Evolutionary conservation across 2,888 invertebrate species (phyloP).

Genomic region (Drosophila multiciliata): DNA sequence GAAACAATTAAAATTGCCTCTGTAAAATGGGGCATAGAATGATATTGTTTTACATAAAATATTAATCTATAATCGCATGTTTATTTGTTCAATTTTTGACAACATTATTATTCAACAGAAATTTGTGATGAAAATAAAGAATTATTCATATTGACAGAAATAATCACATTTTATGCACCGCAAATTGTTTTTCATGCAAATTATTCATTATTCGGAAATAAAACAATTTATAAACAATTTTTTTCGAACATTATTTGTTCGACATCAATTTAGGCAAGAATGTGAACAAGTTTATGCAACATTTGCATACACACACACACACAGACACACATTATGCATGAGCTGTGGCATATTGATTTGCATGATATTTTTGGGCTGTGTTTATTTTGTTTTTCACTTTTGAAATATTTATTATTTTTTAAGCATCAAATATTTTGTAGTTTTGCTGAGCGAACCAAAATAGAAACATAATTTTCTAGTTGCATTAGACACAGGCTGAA

Average conservation of each 20-base stretch:
- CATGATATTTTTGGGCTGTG: neutral
- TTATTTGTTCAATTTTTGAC: neutral
- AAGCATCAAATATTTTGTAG: slow-evolving; percentile 2
- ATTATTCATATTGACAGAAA: neutral
- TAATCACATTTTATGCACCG: neutral
- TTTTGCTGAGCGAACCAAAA: slow-evolving; percentile 5
- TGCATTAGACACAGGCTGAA: neutral
- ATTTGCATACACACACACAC: slow-evolving; percentile 17
- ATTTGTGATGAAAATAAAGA: neutral
- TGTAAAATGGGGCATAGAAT: neutral
- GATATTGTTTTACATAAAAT: neutral
- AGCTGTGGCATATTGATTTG: slow-evolving; percentile 7
- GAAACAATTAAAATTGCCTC: neutral
- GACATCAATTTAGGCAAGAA: slow-evolving; percentile 13
- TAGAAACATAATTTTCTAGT: slow-evolving; percentile 22
- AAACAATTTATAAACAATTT: slow-evolving; percentile 11
- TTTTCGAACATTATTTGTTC: slow-evolving; percentile 14
- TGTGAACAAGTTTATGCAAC: slow-evolving; percentile 1
- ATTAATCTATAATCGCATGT: neutral
- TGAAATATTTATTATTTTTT: slow-evolving; percentile 1
- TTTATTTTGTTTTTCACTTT: slow-evolving; percentile 3
- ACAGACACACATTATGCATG: neutral
- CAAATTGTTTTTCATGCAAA: neutral
- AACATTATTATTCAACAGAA: neutral
- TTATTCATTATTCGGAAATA: neutral